A percentile compares a stretch with the other conserved stretches of the same genome.
These are phyloP conservation scores for Odontamblyopus lacepedii DNA, from an alignment of 2,797 vertebrate species.

Conservation along the genomic window DNA sequence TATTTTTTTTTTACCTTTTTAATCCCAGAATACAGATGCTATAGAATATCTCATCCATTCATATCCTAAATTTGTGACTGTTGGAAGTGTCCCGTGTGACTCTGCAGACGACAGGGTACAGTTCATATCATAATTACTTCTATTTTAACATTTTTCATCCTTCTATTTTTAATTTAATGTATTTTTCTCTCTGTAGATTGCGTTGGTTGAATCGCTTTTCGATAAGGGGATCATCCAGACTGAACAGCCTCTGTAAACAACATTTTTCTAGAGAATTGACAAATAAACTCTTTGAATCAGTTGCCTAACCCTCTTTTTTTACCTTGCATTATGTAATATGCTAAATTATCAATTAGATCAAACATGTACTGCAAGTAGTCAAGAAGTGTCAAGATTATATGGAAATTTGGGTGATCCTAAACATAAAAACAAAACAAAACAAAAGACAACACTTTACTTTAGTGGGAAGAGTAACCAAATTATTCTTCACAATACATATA, in stretches of 20 bases:
- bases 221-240: conserved; percentile 89
- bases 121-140: neutral
- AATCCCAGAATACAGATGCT: conserved; percentile 81
- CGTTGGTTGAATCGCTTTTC: conserved; percentile 87
- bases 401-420: too few species aligned
- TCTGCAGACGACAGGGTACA: conserved; percentile 78
- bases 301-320: conserved; percentile 8
- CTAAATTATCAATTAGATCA: neutral
- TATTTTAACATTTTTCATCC: neutral
- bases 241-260: conserved; percentile 71
- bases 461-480: too few species aligned
- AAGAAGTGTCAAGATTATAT: too few species aligned
- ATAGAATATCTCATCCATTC: conserved; percentile 90
- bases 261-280: conserved; percentile 25
- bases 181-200: conserved; percentile 64
- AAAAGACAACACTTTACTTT: too few species aligned
- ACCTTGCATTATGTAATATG: neutral
- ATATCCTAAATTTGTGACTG: conserved; percentile 86
- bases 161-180: neutral
- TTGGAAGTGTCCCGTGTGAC: conserved; percentile 84
- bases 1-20: neutral
- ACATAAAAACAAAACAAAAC: too few species aligned
- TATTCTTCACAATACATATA: too few species aligned
- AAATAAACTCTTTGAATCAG: neutral
- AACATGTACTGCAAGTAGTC: too few species aligned